Evolutionary conservation across 2,797 vertebrate species (phyloP).

Genomic region (Eulemur coronatus): DNA sequence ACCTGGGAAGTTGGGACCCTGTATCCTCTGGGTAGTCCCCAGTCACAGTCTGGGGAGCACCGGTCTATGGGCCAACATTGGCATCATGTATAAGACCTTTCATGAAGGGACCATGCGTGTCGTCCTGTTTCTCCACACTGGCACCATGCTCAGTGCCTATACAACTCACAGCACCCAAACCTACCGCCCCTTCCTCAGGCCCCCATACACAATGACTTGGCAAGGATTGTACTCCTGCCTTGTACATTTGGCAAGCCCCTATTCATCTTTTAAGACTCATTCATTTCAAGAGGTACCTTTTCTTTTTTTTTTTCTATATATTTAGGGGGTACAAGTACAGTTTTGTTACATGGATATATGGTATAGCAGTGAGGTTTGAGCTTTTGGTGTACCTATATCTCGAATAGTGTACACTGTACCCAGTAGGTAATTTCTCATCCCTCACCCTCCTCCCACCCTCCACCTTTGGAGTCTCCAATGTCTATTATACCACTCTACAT

Average conservation of each 20-base stretch:
- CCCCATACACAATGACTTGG: neutral
- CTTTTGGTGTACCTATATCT: no score
- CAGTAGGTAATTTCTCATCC: no score
- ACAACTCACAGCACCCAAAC: neutral
- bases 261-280: neutral
- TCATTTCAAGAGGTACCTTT: neutral
- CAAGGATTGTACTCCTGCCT: neutral
- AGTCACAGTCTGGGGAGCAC: neutral
- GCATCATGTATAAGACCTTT: neutral
- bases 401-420: no score
- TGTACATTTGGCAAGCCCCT: neutral
- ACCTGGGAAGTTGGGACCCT: neutral
- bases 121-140: neutral
- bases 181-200: no score
- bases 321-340: no score
- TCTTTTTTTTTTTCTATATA: neutral
- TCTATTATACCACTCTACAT: neutral
- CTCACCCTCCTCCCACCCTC: no score
- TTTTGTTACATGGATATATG: no score
- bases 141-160: neutral
- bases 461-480: neutral
- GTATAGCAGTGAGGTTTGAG: no score
- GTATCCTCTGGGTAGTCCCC: neutral
- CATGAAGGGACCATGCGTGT: no score
- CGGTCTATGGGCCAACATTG: neutral